Conservation (phyloP, 2,888 invertebrate species). For the Drosophila yooni region DNA sequence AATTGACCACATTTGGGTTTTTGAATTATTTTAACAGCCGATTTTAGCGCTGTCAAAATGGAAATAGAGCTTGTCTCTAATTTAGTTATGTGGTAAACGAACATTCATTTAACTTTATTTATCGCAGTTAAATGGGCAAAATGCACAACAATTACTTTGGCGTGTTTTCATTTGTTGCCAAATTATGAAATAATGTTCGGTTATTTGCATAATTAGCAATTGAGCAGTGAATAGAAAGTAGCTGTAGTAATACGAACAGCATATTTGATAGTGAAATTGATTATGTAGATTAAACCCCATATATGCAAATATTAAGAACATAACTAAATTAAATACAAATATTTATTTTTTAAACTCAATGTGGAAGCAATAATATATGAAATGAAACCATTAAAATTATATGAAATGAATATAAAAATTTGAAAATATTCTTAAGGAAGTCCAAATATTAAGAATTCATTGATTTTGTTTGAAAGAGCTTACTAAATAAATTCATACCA, state of each 20-base stretch:
- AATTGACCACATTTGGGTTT: constrained; percentile 57
- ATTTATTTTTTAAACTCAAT: not conserved
- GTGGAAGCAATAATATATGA: not conserved
- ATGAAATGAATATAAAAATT: not conserved
- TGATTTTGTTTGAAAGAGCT: not conserved
- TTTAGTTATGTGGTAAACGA: constrained; percentile 67
- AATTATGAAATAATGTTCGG: constrained; percentile 19
- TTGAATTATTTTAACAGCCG: constrained; percentile 44
- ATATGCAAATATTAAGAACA: not conserved
- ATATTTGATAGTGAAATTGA: not conserved
- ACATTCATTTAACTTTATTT: constrained; percentile 55
- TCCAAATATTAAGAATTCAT: not conserved
- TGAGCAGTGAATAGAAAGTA: constrained; percentile 8
- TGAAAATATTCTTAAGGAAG: not conserved
- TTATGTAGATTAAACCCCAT: not conserved
- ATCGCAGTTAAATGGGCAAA: constrained; percentile 61
- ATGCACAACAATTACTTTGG: constrained; percentile 32
- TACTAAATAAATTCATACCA: no score
- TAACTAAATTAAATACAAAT: not conserved
- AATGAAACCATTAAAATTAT: not conserved
- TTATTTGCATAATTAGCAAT: constrained; percentile 30
- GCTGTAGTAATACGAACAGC: not conserved
- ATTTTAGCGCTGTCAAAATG: constrained; percentile 21
- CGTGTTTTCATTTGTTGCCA: constrained; percentile 1
- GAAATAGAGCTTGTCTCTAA: constrained; percentile 56